phyloP scores from a whole-genome alignment of 2,888 invertebrate genomes.

The Stenurella melanura region DNA sequence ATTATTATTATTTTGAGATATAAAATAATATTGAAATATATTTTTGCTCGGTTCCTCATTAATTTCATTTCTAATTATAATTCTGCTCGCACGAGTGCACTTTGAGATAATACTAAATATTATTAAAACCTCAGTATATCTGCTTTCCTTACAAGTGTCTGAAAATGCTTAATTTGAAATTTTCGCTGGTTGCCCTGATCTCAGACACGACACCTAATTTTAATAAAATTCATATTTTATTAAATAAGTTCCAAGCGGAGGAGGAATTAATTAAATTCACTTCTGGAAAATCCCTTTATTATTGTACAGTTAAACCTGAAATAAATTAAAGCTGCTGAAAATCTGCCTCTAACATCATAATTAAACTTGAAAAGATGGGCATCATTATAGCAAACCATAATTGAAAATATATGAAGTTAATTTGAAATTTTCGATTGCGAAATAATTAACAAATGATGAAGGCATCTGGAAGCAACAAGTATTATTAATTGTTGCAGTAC shows the following conservation, averaged over 20 bases:
- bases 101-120: neutral
- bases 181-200: neutral
- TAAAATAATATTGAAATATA: no score
- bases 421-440: neutral
- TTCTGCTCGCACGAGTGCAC: no score
- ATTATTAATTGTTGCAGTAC: neutral
- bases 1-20: no score
- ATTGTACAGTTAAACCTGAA: constrained; percentile 16
- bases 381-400: neutral
- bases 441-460: constrained; percentile 5
- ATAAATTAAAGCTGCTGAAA: constrained; percentile 24
- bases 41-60: no score
- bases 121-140: neutral
- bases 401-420: constrained; percentile 24
- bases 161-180: neutral
- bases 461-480: constrained; percentile 15
- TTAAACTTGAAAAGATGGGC: constrained; percentile 8
- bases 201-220: neutral
- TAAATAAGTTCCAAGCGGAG: constrained; percentile 18
- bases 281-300: constrained; percentile 25
- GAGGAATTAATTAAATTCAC: constrained; percentile 11
- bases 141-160: neutral
- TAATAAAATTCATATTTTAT: neutral
- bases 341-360: constrained; percentile 18
- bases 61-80: no score